Base-by-base conservation (phyloP, 2,888 invertebrate species). In the Lacanobia wlatinum region DNA sequence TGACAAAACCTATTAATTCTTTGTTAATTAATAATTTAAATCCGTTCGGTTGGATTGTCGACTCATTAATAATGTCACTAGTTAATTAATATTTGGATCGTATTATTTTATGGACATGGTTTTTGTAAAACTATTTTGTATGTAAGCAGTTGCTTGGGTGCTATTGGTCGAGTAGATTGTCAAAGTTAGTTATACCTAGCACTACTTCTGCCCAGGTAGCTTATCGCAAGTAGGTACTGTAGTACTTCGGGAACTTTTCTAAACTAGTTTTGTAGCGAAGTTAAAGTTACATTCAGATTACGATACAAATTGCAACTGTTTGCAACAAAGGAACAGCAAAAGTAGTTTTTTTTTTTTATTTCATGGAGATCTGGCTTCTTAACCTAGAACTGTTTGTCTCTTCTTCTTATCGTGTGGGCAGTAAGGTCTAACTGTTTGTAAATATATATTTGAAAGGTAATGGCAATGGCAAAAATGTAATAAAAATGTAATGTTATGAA, bases 1-100 rank as follows among this genome's bases (percentile, higher is more conserved):
- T 82, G 76, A 70, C 76, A 82, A 82, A 85, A 83, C 72, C 82
- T 80, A 86, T 88, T 86, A 85, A 84, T 82, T 80, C 73, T 71
- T 83, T 78, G 73, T 67, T 80, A 82, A 87, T 88, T 86, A 78
- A 83, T 80, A 73, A 85, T 85, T 83, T 62, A 72, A 73, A 70
- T 78, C 60, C 58, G 67, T 58, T 73, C 62, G 55, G 68, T 59
- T 67, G 73, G 56, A 72, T 76, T 70, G 71, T 73, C 48, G 60
- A 56, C 55, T 68, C 73, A 75, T 82, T 82, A 70, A 78, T 82
- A 78, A 82, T 59, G 66, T 64, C 82, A 73, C 55, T 73, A 9
- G 46, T 64, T 78, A 67, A 82, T 80, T 70, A 48, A 73, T 65
- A 82, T 78, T 82, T 58, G 48, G 69, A 12, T 59, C 50, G 38